A percentile compares a stretch with the other conserved stretches of the same genome.
These are phyloP conservation scores for Buceros bicornis DNA, from an alignment of 2,797 vertebrate genomes.

Conservation along the genomic window DNA sequence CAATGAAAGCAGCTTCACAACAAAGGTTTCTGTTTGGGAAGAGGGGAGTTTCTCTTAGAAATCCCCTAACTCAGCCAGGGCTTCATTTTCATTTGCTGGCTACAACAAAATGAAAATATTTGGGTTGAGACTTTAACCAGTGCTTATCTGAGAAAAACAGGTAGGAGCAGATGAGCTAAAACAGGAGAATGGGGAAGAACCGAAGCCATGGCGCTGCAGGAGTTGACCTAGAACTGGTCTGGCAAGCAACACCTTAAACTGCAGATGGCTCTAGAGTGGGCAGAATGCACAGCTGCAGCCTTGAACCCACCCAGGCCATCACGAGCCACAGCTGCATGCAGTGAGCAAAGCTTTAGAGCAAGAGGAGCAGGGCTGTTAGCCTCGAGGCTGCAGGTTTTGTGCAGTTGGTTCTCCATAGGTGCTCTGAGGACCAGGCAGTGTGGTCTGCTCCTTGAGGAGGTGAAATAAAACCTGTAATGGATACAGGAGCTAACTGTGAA, in stretches of 20 bases:
- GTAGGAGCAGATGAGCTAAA: not conserved
- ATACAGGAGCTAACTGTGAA: not conserved
- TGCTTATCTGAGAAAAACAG: not conserved
- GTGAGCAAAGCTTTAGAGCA: not conserved
- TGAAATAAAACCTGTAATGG: not conserved
- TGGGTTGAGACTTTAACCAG: not conserved
- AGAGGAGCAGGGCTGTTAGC: not conserved
- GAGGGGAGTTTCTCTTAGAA: not conserved
- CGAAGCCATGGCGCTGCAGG: not conserved
- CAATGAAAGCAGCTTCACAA: conserved; percentile 48
- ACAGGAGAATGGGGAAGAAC: not conserved
- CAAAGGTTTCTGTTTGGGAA: conserved; percentile 26
- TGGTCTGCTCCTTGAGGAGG: not conserved
- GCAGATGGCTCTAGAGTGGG: not conserved
- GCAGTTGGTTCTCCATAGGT: accelerated
- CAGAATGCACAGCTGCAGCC: not conserved
- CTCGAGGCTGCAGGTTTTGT: not conserved
- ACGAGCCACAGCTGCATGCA: not conserved
- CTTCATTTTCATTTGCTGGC: conserved; percentile 10
- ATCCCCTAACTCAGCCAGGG: not conserved
- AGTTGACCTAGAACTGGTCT: not conserved
- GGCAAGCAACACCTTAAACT: not conserved
- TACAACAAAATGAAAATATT: not conserved
- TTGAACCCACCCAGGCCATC: not conserved
- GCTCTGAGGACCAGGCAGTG: accelerated